These are phyloP conservation scores for Lasiurus borealis DNA, from an alignment of 2,113 vertebrate genomes.

Conservation along the genomic window DNA sequence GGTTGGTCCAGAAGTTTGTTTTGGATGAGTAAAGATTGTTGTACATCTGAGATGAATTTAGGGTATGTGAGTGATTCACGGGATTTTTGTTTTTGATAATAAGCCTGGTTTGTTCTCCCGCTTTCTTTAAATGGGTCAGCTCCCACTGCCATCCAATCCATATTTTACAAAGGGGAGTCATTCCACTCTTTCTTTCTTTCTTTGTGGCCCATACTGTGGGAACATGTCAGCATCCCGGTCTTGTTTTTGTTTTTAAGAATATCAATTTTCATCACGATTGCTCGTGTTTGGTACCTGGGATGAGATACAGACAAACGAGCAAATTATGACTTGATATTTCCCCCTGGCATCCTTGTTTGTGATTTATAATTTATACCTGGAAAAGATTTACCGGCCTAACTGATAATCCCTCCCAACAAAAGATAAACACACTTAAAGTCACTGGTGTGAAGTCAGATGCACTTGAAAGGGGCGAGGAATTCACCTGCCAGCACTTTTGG, in stretches of 20 bases:
- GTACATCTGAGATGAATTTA: background rate
- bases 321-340: conserved; percentile 81
- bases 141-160: background rate
- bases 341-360: conserved; percentile 77
- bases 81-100: background rate
- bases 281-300: conserved; percentile 68
- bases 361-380: conserved; percentile 85
- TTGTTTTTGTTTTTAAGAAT: background rate
- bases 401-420: conserved; percentile 86
- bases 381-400: conserved; percentile 83
- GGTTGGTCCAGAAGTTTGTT: background rate
- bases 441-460: conserved; percentile 84
- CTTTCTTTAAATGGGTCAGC: background rate
- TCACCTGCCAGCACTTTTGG: conserved; percentile 88
- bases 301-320: conserved; percentile 78
- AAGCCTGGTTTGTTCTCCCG: background rate
- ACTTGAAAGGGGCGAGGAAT: conserved; percentile 85
- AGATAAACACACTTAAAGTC: conserved; percentile 84
- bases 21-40: background rate
- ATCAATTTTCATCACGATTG: background rate
- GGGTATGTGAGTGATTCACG: background rate
- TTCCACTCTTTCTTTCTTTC: background rate
- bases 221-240: background rate
- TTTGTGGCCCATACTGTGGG: background rate
- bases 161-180: background rate